These are phyloP conservation scores for Galeopsomyia nigrocyanea DNA, from an alignment of 2,888 invertebrate species.

Conservation along the genomic window DNA sequence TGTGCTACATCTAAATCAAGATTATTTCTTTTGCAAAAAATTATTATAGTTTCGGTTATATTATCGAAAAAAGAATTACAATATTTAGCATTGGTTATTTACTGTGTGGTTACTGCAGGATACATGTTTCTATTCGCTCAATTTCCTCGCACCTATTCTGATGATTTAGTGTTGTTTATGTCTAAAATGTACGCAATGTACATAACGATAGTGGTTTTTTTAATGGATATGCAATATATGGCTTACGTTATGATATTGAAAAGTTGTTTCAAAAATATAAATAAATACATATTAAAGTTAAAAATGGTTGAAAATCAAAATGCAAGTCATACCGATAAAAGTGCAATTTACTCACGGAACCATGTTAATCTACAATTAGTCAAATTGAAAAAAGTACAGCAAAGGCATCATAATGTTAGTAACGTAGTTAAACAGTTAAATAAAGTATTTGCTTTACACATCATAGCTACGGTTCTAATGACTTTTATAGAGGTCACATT, in stretches of 20 bases:
- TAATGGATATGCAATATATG: constrained; percentile 55
- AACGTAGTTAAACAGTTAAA: constrained; percentile 54
- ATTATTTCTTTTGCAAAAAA: constrained; percentile 51
- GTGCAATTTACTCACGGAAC: no score
- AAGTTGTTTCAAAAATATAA: constrained; percentile 54
- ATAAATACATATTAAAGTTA: constrained; percentile 51
- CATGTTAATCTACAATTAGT: constrained; percentile 46
- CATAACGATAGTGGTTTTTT: constrained; percentile 53
- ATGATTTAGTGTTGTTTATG: background rate
- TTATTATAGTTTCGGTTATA: constrained; percentile 50
- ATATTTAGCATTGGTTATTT: constrained; percentile 51
- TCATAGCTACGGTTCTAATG: constrained; percentile 54
- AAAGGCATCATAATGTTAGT: constrained; percentile 56
- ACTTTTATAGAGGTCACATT: constrained; percentile 60
- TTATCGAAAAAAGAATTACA: constrained; percentile 49
- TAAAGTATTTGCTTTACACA: constrained; percentile 53
- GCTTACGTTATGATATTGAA: constrained; percentile 54
- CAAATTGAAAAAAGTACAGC: constrained; percentile 55
- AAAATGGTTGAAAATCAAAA: constrained; percentile 32
- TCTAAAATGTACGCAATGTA: constrained; percentile 48
- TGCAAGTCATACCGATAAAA: background rate
- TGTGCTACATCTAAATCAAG: constrained; percentile 45
- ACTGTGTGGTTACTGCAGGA: constrained; percentile 54
- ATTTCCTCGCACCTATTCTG: constrained; percentile 44
- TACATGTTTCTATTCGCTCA: constrained; percentile 52